These are phyloP conservation scores for Rhincodon typus DNA, from an alignment of 2,797 vertebrate genomes.

Conservation along the genomic window DNA sequence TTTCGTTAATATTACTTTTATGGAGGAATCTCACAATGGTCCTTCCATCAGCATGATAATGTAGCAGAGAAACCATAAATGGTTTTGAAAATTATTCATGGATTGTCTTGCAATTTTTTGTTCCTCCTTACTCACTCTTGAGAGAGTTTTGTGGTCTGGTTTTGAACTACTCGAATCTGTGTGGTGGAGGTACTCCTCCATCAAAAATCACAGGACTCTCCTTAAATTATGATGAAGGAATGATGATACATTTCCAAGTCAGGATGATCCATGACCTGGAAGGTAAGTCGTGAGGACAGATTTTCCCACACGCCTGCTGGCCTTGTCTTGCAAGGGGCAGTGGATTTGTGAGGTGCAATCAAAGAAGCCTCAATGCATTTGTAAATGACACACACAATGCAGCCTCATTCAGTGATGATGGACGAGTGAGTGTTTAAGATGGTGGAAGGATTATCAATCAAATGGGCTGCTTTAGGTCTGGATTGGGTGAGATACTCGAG, in stretches of 20 bases:
- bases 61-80: not conserved
- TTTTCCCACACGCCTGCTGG: not conserved
- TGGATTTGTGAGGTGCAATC: not conserved
- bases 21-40: not conserved
- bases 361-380: not conserved
- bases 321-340: not conserved
- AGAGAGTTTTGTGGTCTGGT: not conserved
- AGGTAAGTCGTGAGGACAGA: no score
- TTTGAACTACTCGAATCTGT: no score
- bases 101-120: not conserved
- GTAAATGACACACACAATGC: no score
- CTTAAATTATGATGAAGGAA: not conserved
- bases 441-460: no score
- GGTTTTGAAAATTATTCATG: no score
- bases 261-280: not conserved
- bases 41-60: not conserved
- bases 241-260: not conserved
- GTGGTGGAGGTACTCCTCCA: not conserved
- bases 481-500: no score
- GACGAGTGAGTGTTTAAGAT: no score
- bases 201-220: not conserved
- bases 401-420: no score
- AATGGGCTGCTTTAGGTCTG: no score
- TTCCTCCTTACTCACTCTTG: not conserved
- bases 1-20: not conserved